A percentile compares a stretch with the other conserved stretches of the same genome.
phyloP scores from a whole-genome alignment of 2,888 invertebrate species.

The Tipula unca region DNA sequence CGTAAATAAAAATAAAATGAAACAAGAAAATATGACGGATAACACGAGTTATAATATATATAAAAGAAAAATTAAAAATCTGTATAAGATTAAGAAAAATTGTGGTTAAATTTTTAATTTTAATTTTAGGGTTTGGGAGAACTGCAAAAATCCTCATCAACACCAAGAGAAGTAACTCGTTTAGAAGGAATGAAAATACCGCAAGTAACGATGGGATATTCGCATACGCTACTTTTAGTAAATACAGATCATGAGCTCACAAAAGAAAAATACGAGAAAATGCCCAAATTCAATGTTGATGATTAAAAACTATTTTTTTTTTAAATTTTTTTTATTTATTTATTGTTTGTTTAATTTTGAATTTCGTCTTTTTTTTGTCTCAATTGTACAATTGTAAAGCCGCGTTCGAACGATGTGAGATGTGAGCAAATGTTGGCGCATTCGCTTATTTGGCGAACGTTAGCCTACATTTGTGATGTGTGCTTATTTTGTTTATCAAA shows the following conservation, averaged over 20 bases:
- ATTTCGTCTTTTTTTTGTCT: conserved; percentile 16
- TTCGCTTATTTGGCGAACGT: too few species aligned
- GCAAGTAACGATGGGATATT: conserved; percentile 74
- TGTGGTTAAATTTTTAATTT: not conserved
- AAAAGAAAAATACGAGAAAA: conserved; percentile 45
- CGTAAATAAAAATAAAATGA: not conserved
- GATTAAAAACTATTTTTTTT: conserved; percentile 28
- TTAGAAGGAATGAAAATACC: conserved; percentile 68
- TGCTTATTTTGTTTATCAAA: too few species aligned
- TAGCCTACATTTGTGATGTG: too few species aligned
- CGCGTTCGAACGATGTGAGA: too few species aligned
- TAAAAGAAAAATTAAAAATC: conserved; percentile 19
- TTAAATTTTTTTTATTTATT: not conserved
- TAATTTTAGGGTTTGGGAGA: conserved; percentile 72
- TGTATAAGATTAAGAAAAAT: not conserved
- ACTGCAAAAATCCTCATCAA: conserved; percentile 75
- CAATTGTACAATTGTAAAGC: not conserved
- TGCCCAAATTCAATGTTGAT: conserved; percentile 45
- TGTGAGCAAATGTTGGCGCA: too few species aligned
- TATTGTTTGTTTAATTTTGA: not conserved
- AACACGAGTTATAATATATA: too few species aligned
- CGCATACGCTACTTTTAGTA: conserved; percentile 65
- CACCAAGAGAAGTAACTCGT: conserved; percentile 75
- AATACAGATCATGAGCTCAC: conserved; percentile 48
- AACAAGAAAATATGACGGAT: too few species aligned